Percentiles rank a stretch among this genome's conserved stretches.
phyloP scores from a whole-genome alignment of 2,888 invertebrate genomes.

The Aromia moschata region DNA sequence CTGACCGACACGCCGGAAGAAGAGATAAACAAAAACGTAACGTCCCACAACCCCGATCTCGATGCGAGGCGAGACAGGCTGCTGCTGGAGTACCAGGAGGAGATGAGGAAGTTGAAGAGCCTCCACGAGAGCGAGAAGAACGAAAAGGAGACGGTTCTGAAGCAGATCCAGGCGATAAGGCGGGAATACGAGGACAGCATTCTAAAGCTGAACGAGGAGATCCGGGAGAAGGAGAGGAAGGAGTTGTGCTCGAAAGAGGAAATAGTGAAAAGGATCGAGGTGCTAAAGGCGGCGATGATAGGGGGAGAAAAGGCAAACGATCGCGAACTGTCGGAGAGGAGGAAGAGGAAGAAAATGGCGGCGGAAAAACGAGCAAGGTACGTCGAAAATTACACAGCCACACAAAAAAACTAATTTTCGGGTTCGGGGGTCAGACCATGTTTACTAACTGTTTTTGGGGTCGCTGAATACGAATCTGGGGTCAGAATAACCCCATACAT shows the following conservation, averaged over 20 bases:
- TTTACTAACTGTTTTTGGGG: too few species aligned
- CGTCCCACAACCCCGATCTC: conserved; percentile 41
- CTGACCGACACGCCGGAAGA: conserved; percentile 39
- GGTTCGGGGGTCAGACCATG: too few species aligned
- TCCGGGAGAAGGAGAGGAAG: conserved; percentile 68
- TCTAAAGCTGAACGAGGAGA: conserved; percentile 69
- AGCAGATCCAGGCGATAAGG: conserved; percentile 66
- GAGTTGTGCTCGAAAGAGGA: conserved; percentile 58
- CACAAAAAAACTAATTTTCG: too few species aligned
- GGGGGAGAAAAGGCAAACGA: conserved; percentile 83
- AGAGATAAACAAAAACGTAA: conserved; percentile 44
- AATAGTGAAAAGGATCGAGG: conserved; percentile 60
- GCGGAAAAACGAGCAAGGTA: conserved; percentile 71
- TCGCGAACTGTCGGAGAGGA: conserved; percentile 73
- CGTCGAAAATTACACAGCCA: too few species aligned
- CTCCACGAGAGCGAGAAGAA: conserved; percentile 60
- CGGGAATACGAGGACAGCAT: conserved; percentile 68
- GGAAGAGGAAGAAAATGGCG: conserved; percentile 73
- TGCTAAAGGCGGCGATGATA: conserved; percentile 78
- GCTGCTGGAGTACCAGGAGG: conserved; percentile 66
- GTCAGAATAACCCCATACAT: too few species aligned
- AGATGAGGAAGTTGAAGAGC: conserved; percentile 63
- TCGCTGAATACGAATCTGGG: too few species aligned
- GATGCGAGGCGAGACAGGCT: conserved; percentile 58
- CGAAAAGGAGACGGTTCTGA: conserved; percentile 59